Conservation (phyloP, 2,797 vertebrate genomes). For the Anisognathus igniventris region DNA sequence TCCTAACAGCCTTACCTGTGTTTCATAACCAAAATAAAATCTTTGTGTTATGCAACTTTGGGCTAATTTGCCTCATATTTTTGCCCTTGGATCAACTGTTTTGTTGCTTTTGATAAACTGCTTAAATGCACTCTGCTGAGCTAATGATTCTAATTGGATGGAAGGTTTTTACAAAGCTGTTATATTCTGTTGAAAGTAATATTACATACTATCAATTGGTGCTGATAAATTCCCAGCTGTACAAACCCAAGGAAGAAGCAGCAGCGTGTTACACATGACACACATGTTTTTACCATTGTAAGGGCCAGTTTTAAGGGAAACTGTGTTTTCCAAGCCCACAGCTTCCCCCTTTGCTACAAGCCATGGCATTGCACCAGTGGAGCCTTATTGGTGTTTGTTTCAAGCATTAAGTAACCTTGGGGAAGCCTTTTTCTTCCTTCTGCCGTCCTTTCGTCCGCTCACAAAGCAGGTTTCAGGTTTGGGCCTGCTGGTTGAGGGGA, state of each 20-base stretch:
- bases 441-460: slow-evolving; percentile 61
- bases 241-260: background rate
- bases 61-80: background rate
- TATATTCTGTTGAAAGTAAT: background rate
- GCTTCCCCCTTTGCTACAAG: background rate
- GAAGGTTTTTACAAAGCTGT: background rate
- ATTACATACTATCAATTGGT: background rate
- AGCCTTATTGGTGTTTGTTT: slow-evolving; percentile 57
- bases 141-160: background rate
- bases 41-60: background rate
- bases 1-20: background rate
- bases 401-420: slow-evolving; percentile 36
- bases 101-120: background rate
- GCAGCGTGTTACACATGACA: accelerated
- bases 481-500: slow-evolving; percentile 82
- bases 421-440: slow-evolving; percentile 75
- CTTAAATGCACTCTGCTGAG: background rate
- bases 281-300: background rate
- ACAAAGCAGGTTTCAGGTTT: slow-evolving; percentile 85
- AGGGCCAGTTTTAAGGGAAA: background rate
- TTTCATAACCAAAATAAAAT: background rate
- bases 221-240: background rate
- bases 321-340: background rate
- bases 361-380: background rate
- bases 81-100: background rate